Evolutionary conservation across 64 coral and sea anemone genomes (phyloP).

Genomic region (Acropora yongei): DNA sequence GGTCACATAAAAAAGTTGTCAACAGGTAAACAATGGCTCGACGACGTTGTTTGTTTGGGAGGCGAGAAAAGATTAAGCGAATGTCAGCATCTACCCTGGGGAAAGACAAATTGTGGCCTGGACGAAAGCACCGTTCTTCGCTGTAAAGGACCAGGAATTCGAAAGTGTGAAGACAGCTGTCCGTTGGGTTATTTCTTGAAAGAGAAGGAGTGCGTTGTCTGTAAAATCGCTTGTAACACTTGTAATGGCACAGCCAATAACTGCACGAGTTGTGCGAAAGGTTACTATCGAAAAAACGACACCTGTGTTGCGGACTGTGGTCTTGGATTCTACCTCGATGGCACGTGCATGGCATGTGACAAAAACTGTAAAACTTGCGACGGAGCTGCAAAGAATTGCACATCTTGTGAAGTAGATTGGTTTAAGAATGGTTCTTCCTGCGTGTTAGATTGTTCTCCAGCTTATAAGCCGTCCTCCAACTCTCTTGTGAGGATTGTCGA

Average conservation of each 20-base stretch:
- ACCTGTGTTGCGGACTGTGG: conserved; percentile 69
- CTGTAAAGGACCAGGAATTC: conserved; percentile 60
- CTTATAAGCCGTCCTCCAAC: conserved; percentile 13
- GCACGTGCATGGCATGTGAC: conserved; percentile 44
- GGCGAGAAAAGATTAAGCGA: conserved; percentile 28
- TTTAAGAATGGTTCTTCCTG: neutral
- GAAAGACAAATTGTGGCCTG: conserved; percentile 51
- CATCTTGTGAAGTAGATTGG: conserved; percentile 7
- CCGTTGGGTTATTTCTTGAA: conserved; percentile 41
- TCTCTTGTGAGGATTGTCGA: conserved; percentile 28
- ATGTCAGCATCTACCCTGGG: conserved; percentile 49
- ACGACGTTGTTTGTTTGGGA: conserved; percentile 61
- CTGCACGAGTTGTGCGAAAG: conserved; percentile 37
- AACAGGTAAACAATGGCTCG: conserved; percentile 62
- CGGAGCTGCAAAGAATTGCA: conserved; percentile 10
- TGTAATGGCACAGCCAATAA: conserved; percentile 33
- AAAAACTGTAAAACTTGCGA: conserved; percentile 50
- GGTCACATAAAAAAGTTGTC: conserved; percentile 5
- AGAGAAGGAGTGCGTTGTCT: conserved; percentile 37
- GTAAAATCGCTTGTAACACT: conserved; percentile 33
- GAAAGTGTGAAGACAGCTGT: conserved; percentile 39
- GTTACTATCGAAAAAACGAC: conserved; percentile 39
- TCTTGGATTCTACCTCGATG: conserved; percentile 41
- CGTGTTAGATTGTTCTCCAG: conserved; percentile 17
- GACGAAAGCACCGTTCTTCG: conserved; percentile 60